These are phyloP conservation scores for Apoda limacodes DNA, from an alignment of 2,888 invertebrate genomes.

Conservation along the genomic window DNA sequence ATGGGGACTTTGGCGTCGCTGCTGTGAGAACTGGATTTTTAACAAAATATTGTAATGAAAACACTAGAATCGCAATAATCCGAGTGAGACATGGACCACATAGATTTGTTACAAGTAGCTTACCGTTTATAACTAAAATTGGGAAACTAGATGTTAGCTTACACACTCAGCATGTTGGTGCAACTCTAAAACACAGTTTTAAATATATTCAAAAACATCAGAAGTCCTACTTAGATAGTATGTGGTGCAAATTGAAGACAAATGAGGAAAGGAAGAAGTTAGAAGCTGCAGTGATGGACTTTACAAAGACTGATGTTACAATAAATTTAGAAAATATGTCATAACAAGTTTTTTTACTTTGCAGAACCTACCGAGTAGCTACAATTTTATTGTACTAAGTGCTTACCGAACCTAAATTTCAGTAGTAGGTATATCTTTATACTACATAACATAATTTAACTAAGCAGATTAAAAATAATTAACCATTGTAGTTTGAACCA, in stretches of 20 bases:
- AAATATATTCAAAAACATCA: constrained; percentile 79
- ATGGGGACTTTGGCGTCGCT: constrained; percentile 83
- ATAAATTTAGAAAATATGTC: constrained; percentile 55
- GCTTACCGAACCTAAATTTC: too few species aligned
- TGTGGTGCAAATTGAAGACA: constrained; percentile 71
- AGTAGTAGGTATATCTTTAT: too few species aligned
- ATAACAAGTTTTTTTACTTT: too few species aligned
- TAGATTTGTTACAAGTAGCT: constrained; percentile 73
- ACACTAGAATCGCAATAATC: constrained; percentile 80
- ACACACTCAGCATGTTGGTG: constrained; percentile 79
- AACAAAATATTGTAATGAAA: constrained; percentile 83
- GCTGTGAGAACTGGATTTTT: constrained; percentile 77
- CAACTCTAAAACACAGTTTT: constrained; percentile 84
- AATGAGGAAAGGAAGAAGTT: constrained; percentile 73
- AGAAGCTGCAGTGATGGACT: constrained; percentile 56
- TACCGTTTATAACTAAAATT: constrained; percentile 78
- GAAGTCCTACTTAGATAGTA: constrained; percentile 71
- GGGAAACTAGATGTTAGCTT: constrained; percentile 72
- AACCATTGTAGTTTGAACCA: too few species aligned
- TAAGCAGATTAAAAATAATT: too few species aligned
- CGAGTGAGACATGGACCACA: constrained; percentile 82
- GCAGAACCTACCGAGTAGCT: too few species aligned
- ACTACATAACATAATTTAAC: too few species aligned
- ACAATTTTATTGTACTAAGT: too few species aligned
- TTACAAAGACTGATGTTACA: constrained; percentile 53